Conservation (phyloP, 2,888 invertebrate genomes). For the Ectropis crepuscularia region DNA sequence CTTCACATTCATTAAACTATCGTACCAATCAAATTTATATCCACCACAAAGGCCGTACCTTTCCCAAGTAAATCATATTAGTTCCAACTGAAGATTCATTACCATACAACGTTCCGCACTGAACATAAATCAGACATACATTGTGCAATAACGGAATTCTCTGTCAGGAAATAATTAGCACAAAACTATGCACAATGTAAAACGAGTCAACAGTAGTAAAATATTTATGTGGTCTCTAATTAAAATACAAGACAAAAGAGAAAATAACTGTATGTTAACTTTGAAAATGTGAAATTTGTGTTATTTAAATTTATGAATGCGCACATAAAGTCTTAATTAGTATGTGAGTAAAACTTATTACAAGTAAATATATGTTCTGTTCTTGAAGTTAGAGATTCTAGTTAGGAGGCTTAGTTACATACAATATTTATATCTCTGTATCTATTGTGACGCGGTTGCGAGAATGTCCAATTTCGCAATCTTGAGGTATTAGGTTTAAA, state of each 20-base stretch:
- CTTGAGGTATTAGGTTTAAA: no score
- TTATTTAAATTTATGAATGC: no score
- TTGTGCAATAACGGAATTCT: slow-evolving; percentile 22
- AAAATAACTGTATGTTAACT: background rate
- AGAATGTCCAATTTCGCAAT: no score
- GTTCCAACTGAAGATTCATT: slow-evolving; percentile 37
- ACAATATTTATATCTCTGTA: no score
- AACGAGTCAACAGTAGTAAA: background rate
- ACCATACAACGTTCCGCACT: slow-evolving; percentile 28
- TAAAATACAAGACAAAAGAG: background rate
- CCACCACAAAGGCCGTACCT: slow-evolving; percentile 15
- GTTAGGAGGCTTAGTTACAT: no score
- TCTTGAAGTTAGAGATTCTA: no score
- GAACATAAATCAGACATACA: slow-evolving; percentile 39
- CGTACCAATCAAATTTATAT: slow-evolving; percentile 18
- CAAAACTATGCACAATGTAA: slow-evolving; percentile 7
- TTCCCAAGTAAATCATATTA: slow-evolving; percentile 40
- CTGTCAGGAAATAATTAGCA: slow-evolving; percentile 24
- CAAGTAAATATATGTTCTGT: no score
- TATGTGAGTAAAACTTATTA: no score
- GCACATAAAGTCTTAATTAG: no score
- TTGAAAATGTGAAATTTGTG: no score
- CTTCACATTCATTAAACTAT: slow-evolving; percentile 3
- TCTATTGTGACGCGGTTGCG: no score
- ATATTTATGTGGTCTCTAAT: background rate